Percentiles rank a stretch among this genome's conserved stretches.
Evolutionary conservation across 1,140 invertebrate genomes (phyloP).

Genomic region (Magallana ariakensis): DNA sequence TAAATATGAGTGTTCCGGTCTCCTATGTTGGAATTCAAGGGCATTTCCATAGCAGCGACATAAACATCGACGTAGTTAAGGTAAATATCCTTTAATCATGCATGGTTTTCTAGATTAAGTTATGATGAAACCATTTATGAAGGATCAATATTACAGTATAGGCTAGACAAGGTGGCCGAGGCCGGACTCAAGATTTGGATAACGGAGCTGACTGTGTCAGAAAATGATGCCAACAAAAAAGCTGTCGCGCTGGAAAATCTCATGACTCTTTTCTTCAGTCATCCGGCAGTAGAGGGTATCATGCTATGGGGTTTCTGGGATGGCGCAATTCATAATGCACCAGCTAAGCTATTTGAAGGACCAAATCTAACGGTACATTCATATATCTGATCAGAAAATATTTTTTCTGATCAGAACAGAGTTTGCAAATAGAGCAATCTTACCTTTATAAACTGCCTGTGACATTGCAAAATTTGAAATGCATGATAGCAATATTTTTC

Average conservation of each 20-base stretch:
- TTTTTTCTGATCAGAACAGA: neutral
- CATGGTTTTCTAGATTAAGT: too few relatives aligned
- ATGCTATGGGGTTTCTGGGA: constrained; percentile 75
- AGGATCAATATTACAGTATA: constrained; percentile 36
- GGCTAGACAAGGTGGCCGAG: constrained; percentile 66
- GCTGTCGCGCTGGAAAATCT: constrained; percentile 60
- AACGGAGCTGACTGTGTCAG: constrained; percentile 63
- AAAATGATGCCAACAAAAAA: constrained; percentile 47
- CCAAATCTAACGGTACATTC: constrained; percentile 54
- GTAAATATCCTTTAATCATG: constrained; percentile 17
- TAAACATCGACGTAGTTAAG: constrained; percentile 49
- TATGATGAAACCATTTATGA: too few relatives aligned
- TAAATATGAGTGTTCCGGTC: constrained; percentile 56
- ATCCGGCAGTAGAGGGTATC: constrained; percentile 70
- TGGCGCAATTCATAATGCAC: constrained; percentile 51
- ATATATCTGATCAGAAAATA: neutral
- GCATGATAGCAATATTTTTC: neutral
- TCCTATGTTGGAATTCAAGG: constrained; percentile 65
- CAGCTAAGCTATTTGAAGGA: constrained; percentile 54
- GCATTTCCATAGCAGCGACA: constrained; percentile 57
- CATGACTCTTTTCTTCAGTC: constrained; percentile 68
- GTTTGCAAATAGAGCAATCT: neutral
- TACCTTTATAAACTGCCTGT: too few relatives aligned
- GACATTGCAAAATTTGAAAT: too few relatives aligned
- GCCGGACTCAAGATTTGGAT: constrained; percentile 71